Evolutionary conservation across 2,113 vertebrate genomes (phyloP), one percentile per base, ranked within the genome.

Genomic region (Alouatta palliata): DNA sequence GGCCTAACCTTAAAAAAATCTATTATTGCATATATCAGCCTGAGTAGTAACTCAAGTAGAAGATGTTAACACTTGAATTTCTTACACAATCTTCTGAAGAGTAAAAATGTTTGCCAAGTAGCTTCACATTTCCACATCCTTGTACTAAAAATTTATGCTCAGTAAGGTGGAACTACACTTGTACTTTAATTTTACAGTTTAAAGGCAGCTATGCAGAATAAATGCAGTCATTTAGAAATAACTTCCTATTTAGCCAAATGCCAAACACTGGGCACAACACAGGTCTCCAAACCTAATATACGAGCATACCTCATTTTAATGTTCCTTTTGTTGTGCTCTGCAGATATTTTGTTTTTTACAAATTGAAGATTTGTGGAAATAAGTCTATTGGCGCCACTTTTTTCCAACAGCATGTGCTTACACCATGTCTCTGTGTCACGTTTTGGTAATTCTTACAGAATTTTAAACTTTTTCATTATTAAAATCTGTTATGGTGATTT

Each of bases 171-270:
- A 71, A 70, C 27, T 54, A 8, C 54, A 82, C 43, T 87, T 97
- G 20, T 76, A 79, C 87, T 93, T 84, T 86, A 82, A 56, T 83
- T 94, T 92, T 79, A 47, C 77, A 64, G n/a, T 85, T 94, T 32
- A 85, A 13, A 91, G 37, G 37, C 32, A 84, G 45, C 40, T 35
- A 85, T 91, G 19, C 45, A 90, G 66, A n/a, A 35, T 79, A 71
- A 95, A 90, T 35, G 45, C 43, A 97, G 56, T 90, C 32, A 40
- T 73, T 84, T 81, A 92, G 61, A 87, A 92, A 64, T 35, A 80
- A 64, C 70, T 94, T 97, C 56, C 64, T 95, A 73, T 23, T 82
- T 96, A 95, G 77, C 14, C 30, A 97, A n/a, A 84, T 90, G 54
- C 4, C 71, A 86, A 96, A 94, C 30, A 43, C 30, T 27, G 71